Percentiles rank a stretch among this genome's conserved stretches.
Conservation (phyloP, 2,113 vertebrate species). For the Bubo bubo region DNA sequence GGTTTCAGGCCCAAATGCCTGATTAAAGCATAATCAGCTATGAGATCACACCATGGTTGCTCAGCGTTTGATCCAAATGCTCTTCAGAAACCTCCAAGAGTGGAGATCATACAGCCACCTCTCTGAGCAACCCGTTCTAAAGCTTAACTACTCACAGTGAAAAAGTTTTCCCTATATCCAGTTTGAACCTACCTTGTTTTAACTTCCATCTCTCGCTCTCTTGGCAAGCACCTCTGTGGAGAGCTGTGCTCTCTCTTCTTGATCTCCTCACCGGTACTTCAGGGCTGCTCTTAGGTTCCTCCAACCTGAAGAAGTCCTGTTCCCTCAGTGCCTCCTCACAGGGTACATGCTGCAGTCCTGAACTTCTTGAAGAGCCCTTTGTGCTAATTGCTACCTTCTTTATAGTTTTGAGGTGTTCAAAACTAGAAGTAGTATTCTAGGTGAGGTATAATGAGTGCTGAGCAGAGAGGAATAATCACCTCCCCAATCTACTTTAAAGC, state of each 20-base stretch:
- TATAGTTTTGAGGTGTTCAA: not conserved
- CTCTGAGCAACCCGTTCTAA: not conserved
- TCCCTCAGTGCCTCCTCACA: not conserved
- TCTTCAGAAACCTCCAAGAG: not conserved
- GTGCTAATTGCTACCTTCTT: fast-evolving
- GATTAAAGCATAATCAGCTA: not conserved
- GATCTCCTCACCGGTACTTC: not conserved
- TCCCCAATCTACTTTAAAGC: not conserved
- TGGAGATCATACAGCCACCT: not conserved
- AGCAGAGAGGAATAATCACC: fast-evolving
- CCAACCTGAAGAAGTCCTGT: not conserved
- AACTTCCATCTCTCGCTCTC: not conserved
- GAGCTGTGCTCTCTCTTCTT: fast-evolving
- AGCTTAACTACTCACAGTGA: not conserved
- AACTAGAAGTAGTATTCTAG: not conserved
- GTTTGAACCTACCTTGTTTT: not conserved
- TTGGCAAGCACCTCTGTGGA: fast-evolving
- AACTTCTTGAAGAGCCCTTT: fast-evolving
- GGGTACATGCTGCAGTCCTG: fast-evolving
- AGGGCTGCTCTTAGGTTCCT: not conserved
- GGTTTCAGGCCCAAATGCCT: not conserved
- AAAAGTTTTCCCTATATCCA: not conserved
- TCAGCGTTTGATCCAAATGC: not conserved
- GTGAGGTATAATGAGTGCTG: not conserved
- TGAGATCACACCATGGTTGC: not conserved